These are phyloP conservation scores for Pseudolaguvia tuberculata DNA, from an alignment of 2,113 vertebrate genomes.

Conservation along the genomic window DNA sequence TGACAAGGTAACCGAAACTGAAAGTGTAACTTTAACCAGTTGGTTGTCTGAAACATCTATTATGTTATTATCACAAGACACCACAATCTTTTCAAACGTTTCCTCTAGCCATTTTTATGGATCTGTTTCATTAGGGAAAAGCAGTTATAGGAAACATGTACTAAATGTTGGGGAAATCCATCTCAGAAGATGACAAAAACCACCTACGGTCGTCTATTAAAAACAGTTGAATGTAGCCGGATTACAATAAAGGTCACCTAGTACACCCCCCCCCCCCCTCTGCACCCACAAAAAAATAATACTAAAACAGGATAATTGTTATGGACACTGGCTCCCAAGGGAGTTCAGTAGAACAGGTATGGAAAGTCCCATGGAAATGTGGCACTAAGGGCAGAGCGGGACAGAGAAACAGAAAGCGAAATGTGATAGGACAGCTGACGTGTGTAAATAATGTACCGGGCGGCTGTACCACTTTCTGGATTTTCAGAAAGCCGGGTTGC, in stretches of 20 bases:
- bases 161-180: conserved; percentile 7
- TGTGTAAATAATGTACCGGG: conserved; percentile 25
- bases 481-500: conserved; percentile 10
- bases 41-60: conserved; percentile 9
- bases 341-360: not conserved
- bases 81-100: not conserved
- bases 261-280: too few species aligned
- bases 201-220: not conserved
- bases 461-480: not conserved
- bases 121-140: not conserved
- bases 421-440: not conserved
- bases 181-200: conserved; percentile 2
- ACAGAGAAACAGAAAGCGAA: conserved; percentile 12
- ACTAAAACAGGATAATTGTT: not conserved
- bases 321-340: not conserved
- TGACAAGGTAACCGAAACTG: conserved; percentile 22
- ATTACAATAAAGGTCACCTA: not conserved
- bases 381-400: not conserved
- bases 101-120: not conserved
- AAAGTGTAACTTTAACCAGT: conserved; percentile 31
- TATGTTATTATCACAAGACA: not conserved
- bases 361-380: conserved; percentile 45
- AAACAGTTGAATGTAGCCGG: not conserved
- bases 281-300: too few species aligned
- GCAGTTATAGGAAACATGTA: not conserved